Percentiles rank a stretch among this genome's conserved stretches.
Evolutionary conservation across 2,797 vertebrate species (phyloP).

Genomic region (Microctenopoma stevenorrisi): DNA sequence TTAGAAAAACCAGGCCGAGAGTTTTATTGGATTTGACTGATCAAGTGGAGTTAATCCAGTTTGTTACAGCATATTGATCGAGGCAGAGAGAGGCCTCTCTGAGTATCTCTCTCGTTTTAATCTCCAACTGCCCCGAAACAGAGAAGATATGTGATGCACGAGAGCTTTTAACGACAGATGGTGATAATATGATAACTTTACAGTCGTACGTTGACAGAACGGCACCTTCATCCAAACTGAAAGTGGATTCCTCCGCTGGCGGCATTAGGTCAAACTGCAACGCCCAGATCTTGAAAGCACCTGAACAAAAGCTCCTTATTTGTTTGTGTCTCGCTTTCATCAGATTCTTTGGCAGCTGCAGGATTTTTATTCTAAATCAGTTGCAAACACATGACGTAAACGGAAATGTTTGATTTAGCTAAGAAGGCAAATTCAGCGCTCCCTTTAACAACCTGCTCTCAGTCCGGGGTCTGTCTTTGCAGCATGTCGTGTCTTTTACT

Average conservation of each 20-base stretch:
- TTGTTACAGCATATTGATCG: constrained; percentile 33
- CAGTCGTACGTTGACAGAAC: not conserved
- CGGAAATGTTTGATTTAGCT: constrained; percentile 12
- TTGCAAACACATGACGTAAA: constrained; percentile 17
- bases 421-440: constrained; percentile 4
- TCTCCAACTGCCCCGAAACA: not conserved
- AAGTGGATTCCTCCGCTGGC: not conserved
- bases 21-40: constrained; percentile 21
- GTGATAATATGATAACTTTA: not conserved
- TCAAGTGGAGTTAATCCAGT: constrained; percentile 10
- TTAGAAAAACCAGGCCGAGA: not conserved
- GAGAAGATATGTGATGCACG: not conserved
- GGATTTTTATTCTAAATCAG: constrained; percentile 31
- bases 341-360: constrained; percentile 11
- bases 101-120: not conserved
- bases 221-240: not conserved
- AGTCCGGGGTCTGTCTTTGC: constrained; percentile 10
- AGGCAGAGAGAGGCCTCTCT: not conserved
- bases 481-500: no score
- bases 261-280: not conserved
- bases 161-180: no score
- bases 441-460: not conserved
- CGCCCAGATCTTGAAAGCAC: constrained; percentile 4
- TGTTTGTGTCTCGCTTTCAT: constrained; percentile 2
- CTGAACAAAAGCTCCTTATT: constrained; percentile 5